Percentiles rank a stretch among this genome's conserved stretches.
phyloP scores from a whole-genome alignment of 2,888 invertebrate genomes.

The Hydrotaea cyrtoneurina region DNA sequence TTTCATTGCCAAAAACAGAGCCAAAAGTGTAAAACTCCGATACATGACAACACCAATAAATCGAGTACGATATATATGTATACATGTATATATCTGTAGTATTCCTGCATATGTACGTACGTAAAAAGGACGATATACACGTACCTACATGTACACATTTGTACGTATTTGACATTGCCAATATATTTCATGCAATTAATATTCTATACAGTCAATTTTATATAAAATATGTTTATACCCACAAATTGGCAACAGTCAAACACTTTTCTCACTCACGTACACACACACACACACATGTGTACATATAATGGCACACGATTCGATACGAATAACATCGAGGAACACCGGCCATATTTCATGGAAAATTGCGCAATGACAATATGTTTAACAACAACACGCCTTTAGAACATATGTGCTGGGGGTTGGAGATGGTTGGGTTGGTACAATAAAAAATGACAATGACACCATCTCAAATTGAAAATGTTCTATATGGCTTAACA shows the following conservation, averaged over 20 bases:
- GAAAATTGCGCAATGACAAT: slow-evolving; percentile 62
- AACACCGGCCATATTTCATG: slow-evolving; percentile 62
- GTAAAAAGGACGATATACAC: not conserved
- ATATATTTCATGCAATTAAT: slow-evolving; percentile 45
- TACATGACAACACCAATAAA: not conserved
- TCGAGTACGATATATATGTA: not conserved
- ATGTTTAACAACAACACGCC: slow-evolving; percentile 33
- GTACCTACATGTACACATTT: not conserved
- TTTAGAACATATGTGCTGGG: not conserved
- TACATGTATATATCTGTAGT: too few species aligned
- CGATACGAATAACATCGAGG: slow-evolving; percentile 31
- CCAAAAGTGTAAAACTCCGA: not conserved
- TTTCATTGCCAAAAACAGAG: not conserved
- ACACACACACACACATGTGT: not conserved
- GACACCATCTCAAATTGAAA: slow-evolving; percentile 33
- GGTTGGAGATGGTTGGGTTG: not conserved
- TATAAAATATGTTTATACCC: slow-evolving; percentile 40
- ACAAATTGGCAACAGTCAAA: not conserved
- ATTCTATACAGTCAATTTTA: slow-evolving; percentile 58
- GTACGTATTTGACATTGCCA: not conserved
- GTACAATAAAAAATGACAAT: not conserved
- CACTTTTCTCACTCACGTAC: not conserved
- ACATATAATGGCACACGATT: slow-evolving; percentile 45
- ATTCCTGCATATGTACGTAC: too few species aligned
- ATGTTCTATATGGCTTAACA: slow-evolving; percentile 52